A percentile compares a stretch with the other conserved stretches of the same genome.
Conservation (phyloP, 1,140 invertebrate species). For the Ganaspis sp. region DNA sequence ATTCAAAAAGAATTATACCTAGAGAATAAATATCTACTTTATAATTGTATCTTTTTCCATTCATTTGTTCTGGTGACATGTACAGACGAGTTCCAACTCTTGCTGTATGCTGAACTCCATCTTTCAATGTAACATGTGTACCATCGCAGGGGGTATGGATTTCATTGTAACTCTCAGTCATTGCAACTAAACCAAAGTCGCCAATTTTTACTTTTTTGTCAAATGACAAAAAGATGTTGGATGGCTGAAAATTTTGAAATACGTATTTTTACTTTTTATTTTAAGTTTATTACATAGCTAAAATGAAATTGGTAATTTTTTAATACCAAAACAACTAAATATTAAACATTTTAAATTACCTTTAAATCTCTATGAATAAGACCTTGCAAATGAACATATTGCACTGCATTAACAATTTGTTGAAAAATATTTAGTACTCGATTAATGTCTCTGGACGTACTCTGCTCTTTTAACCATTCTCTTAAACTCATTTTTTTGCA, state of each 20-base stretch:
- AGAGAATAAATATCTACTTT: conserved; percentile 98
- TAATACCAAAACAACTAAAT: neutral
- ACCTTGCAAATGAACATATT: conserved; percentile 94
- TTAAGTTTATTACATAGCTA: neutral
- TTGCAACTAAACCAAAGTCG: conserved; percentile 95
- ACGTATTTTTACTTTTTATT: conserved; percentile 22
- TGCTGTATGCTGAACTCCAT: conserved; percentile 78
- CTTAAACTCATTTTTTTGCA: conserved; percentile 92
- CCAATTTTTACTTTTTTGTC: conserved; percentile 96
- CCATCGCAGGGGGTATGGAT: conserved; percentile 60
- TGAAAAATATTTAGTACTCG: conserved; percentile 88
- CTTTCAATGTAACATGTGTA: conserved; percentile 48
- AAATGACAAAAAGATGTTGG: conserved; percentile 96
- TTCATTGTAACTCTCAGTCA: conserved; percentile 80
- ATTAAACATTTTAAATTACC: conserved; percentile 77
- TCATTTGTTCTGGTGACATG: conserved; percentile 97
- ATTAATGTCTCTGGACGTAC: conserved; percentile 69
- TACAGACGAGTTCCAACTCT: conserved; percentile 94
- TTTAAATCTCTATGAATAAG: conserved; percentile 97
- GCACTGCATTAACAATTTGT: conserved; percentile 95
- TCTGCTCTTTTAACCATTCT: conserved; percentile 88
- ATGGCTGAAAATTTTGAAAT: conserved; percentile 81
- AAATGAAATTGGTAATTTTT: neutral
- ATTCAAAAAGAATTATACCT: conserved; percentile 95
- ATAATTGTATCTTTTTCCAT: conserved; percentile 87